These are phyloP conservation scores for Phalacrocorax brasilianus DNA, from an alignment of 2,113 vertebrate genomes.

Conservation along the genomic window DNA sequence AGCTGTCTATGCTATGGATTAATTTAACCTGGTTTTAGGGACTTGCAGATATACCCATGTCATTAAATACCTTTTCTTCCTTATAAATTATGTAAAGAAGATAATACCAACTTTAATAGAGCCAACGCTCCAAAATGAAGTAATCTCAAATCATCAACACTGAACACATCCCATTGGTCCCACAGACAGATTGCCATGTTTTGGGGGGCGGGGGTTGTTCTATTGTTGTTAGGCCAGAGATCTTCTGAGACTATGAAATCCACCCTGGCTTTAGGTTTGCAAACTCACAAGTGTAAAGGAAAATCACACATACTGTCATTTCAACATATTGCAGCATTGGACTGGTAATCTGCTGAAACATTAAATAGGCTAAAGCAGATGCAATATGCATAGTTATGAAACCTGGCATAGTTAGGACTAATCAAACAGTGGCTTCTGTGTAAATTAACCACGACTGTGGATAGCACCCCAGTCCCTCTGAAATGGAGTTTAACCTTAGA, in stretches of 20 bases:
- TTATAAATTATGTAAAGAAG: constrained; percentile 13
- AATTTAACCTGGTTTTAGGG: not conserved
- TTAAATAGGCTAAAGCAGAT: not conserved
- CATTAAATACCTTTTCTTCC: not conserved
- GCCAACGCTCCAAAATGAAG: not conserved
- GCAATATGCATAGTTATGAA: not conserved
- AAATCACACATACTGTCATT: not conserved
- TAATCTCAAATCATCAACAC: not conserved
- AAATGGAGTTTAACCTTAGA: not conserved
- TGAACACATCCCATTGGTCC: not conserved
- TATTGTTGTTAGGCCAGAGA: not conserved
- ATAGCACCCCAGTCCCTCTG: not conserved
- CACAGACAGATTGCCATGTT: not conserved
- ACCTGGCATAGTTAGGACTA: not conserved
- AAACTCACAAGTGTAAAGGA: not conserved
- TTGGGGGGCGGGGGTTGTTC: not conserved
- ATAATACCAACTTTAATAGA: not conserved
- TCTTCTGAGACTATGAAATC: not conserved
- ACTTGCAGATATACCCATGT: not conserved
- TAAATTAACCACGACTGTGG: not conserved
- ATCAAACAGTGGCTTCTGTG: not conserved
- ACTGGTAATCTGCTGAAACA: not conserved
- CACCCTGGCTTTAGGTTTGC: not conserved
- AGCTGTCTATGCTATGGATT: not conserved
- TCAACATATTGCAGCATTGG: not conserved